phyloP scores from a whole-genome alignment of 1,140 invertebrate species.

The Papilio aristodemus region DNA sequence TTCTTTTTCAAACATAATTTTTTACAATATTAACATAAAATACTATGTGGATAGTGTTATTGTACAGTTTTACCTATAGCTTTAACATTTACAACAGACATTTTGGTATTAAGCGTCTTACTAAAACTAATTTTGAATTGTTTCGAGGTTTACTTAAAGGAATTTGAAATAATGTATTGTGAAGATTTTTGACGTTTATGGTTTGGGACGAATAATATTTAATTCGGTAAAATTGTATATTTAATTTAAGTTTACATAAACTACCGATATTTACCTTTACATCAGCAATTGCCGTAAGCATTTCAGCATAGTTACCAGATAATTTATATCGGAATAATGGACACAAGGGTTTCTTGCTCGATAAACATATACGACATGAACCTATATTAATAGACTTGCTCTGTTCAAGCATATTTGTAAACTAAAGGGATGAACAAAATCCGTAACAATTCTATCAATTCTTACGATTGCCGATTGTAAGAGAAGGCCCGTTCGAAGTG shows the following conservation, averaged over 20 bases:
- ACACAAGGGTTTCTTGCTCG: conserved; percentile 68
- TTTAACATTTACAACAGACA: neutral
- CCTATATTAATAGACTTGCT: conserved; percentile 55
- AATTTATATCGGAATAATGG: conserved; percentile 73
- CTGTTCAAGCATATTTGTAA: conserved; percentile 56
- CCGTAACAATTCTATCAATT: conserved; percentile 38
- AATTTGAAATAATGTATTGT: neutral
- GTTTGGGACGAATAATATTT: no score
- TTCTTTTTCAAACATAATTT: no score
- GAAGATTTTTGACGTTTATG: neutral
- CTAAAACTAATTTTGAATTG: neutral
- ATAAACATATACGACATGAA: conserved; percentile 71
- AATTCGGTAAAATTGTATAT: no score
- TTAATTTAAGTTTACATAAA: neutral
- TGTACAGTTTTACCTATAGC: neutral
- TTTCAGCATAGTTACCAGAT: conserved; percentile 76
- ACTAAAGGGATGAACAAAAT: conserved; percentile 52
- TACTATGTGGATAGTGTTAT: neutral
- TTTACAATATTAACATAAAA: conserved; percentile 24
- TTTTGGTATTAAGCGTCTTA: neutral
- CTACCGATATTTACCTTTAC: conserved; percentile 66
- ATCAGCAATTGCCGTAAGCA: conserved; percentile 73
- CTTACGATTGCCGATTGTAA: conserved; percentile 25
- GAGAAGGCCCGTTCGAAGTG: conserved; percentile 19
- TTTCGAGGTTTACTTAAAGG: neutral